Base-by-base conservation (phyloP, 1,140 invertebrate genomes). In the Gonioctena quinquepunctata region DNA sequence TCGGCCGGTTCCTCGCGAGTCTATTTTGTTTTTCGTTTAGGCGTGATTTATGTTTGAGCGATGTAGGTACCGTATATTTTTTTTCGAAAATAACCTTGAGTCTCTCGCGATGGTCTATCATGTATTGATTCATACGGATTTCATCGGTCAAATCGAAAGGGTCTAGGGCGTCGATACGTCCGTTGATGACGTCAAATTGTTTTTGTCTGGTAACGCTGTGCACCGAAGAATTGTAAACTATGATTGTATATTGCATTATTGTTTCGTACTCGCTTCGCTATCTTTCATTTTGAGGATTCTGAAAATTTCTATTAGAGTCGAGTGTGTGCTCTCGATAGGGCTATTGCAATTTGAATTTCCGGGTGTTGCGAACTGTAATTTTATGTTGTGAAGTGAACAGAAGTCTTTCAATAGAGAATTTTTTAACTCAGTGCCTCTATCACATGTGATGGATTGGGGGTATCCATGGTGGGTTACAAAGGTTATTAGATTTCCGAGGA, bases 341-440 rank as follows among this genome's bases (percentile, higher is more conserved):
- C 27, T 28, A 8, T 28, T 4, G 27, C 27, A 4, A 28, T 28
- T 28, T 28, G 27, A 28, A 28, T 28, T 28, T 8, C 27, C 27
- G 27, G 27, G 27, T 28, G 27, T 28, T 28, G 27, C 8, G 27
- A 28, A 28, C 3, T 28, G 27, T 4, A 28, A 4, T 28, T 28
- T 8, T 4, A 28, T 28, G 3, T 8, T 28, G 27, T 28, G 27
- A 8, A 28, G 27, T 3, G 27, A 4, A 28, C 27, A 28, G 27
- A 28, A 28, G 27, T 28, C 27, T 28, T 28, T 8, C 3, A 28
- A 3, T 16, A 54, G 5, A 52, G 22, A n/a, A 59, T 5, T 54
- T 57, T 66, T 71, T 59, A 71, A 71, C 52, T 71, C 56, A 13
- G 42, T 48, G 11, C 50, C 52, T 22, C 65, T 65, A 42, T 70